Conservation (phyloP, 1,140 invertebrate genomes). For the Drosophila pachea region DNA sequence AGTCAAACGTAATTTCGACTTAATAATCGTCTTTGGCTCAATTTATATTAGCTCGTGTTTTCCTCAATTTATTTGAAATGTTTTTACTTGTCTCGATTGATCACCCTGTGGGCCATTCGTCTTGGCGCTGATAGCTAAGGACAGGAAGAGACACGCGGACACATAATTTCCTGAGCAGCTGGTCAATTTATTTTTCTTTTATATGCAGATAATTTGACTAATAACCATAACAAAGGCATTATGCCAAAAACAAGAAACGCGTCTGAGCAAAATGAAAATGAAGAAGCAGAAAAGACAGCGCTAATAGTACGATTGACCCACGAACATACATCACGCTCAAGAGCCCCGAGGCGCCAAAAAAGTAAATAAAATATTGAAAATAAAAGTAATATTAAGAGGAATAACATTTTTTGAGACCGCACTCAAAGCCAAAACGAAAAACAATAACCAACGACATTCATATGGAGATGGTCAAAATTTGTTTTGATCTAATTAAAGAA, state of each 20-base stretch:
- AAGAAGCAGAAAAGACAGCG: conserved; percentile 16
- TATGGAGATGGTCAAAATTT: conserved; percentile 46
- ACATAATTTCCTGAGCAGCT: conserved; percentile 22
- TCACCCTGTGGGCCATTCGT: not conserved
- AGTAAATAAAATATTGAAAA: conserved; percentile 9
- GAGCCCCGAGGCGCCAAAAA: not conserved
- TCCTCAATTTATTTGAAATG: too few relatives aligned
- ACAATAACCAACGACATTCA: conserved; percentile 51
- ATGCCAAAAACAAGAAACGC: conserved; percentile 21
- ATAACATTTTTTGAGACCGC: conserved; percentile 1
- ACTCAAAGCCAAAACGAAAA: conserved; percentile 25
- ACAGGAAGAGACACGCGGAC: conserved; percentile 16
- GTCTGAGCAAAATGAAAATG: conserved; percentile 12
- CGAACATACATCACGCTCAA: conserved; percentile 58
- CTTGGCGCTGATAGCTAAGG: not conserved
- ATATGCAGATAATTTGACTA: conserved; percentile 22
- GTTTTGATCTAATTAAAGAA: conserved; percentile 67
- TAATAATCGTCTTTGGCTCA: too few relatives aligned
- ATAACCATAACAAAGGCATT: conserved; percentile 30
- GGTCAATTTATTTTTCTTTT: conserved; percentile 10
- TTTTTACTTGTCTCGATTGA: not conserved
- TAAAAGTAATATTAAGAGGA: too few relatives aligned
- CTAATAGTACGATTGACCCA: conserved; percentile 60
- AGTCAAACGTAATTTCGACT: too few relatives aligned
- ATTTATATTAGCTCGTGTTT: too few relatives aligned